Evolutionary conservation across 2,888 invertebrate genomes (phyloP).

Genomic region (Osmoderma eremita): DNA sequence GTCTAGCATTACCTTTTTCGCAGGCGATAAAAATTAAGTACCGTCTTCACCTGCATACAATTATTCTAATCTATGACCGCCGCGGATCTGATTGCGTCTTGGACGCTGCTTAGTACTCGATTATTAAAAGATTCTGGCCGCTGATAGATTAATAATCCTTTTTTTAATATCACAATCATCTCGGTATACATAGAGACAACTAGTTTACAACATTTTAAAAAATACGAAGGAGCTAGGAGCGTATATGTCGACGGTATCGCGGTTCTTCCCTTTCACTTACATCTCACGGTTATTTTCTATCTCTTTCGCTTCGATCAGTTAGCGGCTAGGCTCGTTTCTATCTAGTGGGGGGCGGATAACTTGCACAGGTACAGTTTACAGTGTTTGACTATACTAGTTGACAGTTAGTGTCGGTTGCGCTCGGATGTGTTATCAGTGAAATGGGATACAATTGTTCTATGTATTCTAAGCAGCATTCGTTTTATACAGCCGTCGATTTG

Average conservation of each 20-base stretch:
- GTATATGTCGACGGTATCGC: conserved; percentile 28
- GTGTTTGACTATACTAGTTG: conserved; percentile 52
- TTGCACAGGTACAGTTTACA: conserved; percentile 52
- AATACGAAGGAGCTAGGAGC: conserved; percentile 15
- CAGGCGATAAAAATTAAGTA: conserved; percentile 7
- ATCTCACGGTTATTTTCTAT: conserved; percentile 49
- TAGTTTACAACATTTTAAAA: conserved; percentile 20
- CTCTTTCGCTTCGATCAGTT: conserved; percentile 43
- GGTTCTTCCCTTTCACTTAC: conserved; percentile 57
- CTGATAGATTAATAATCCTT: conserved; percentile 34
- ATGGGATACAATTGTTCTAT: conserved; percentile 34
- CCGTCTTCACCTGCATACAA: conserved; percentile 25
- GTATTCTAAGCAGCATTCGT: conserved; percentile 12
- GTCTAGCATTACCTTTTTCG: conserved; percentile 17
- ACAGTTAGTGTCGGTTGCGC: conserved; percentile 52
- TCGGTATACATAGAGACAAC: conserved; percentile 12
- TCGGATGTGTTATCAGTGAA: conserved; percentile 38
- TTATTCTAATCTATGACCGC: conserved; percentile 44
- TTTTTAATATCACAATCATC: conserved; percentile 32
- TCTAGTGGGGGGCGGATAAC: conserved; percentile 53
- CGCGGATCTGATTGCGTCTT: conserved; percentile 41
- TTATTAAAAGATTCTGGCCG: conserved; percentile 41
- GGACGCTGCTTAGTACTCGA: conserved; percentile 28
- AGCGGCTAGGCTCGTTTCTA: conserved; percentile 39
- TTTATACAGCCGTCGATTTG: conserved; percentile 31